Conservation (phyloP, 2,113 vertebrate genomes). For the Blennius ocellaris region DNA sequence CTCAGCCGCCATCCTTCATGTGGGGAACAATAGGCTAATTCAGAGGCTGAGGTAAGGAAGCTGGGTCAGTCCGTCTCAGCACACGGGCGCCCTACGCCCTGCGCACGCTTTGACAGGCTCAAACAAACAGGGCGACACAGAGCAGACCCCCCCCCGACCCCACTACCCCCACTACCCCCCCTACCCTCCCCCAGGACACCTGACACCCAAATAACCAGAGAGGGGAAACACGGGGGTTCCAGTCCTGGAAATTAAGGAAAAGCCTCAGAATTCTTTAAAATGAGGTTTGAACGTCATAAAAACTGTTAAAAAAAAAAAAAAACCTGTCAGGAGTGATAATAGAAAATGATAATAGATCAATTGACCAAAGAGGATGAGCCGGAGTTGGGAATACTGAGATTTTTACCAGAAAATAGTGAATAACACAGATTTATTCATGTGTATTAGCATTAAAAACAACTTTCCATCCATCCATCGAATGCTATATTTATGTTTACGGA, state of each 20-base stretch:
- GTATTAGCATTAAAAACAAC: conserved; percentile 19
- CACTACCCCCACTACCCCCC: no score
- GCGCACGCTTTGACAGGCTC: conserved; percentile 73
- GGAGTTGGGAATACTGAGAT: conserved; percentile 48
- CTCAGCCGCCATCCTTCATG: conserved; percentile 24
- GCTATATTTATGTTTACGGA: no score
- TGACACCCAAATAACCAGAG: conserved; percentile 71
- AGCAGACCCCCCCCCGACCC: conserved; percentile 59
- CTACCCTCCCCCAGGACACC: conserved; percentile 30
- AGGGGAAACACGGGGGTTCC: conserved; percentile 22
- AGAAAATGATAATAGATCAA: conserved; percentile 62
- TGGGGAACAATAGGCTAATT: conserved; percentile 78
- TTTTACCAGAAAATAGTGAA: conserved; percentile 38
- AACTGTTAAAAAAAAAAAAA: no score
- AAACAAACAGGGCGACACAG: conserved; percentile 82
- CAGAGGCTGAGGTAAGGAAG: conserved; percentile 41
- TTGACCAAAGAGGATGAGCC: conserved; percentile 44
- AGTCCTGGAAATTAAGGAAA: conserved; percentile 28
- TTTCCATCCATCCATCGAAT: no score
- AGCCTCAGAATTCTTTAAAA: conserved; percentile 36
- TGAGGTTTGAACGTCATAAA: conserved; percentile 46
- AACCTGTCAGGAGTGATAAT: conserved; percentile 46
- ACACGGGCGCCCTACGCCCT: conserved; percentile 42
- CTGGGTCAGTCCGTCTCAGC: conserved; percentile 33
- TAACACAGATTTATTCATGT: conserved; percentile 16